These are phyloP conservation scores for Apostichopus californicus DNA, from an alignment of 35 echinoderm and acorn worm species.

Conservation along the genomic window DNA sequence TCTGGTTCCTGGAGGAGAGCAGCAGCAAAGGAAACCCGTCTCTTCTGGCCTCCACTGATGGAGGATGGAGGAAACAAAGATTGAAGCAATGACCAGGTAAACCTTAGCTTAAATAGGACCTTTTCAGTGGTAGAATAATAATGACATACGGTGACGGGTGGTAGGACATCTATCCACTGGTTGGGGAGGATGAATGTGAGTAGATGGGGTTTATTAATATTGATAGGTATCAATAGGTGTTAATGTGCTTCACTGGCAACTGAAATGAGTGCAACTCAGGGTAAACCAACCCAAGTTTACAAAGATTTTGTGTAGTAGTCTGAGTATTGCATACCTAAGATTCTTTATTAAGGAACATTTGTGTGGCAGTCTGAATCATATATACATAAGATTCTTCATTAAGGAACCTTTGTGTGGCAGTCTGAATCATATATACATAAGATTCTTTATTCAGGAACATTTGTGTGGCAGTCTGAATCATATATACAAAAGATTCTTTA, in stretches of 20 bases:
- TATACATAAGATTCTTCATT: neutral
- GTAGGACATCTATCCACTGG: too few species aligned
- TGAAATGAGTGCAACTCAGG: too few species aligned
- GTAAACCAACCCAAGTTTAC: too few species aligned
- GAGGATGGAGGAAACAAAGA: neutral
- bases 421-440: neutral
- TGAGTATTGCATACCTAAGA: neutral
- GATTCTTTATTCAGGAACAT: neutral
- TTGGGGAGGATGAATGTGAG: too few species aligned
- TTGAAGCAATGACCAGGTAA: neutral
- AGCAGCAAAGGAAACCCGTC: constrained; percentile 85
- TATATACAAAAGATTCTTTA: neutral
- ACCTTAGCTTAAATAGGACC: neutral
- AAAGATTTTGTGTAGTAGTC: neutral
- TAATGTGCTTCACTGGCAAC: too few species aligned
- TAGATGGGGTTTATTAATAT: too few species aligned
- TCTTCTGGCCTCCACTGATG: constrained; percentile 91
- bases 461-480: neutral
- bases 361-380: neutral
- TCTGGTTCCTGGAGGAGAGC: constrained; percentile 93
- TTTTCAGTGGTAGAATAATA: too few species aligned
- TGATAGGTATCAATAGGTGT: too few species aligned
- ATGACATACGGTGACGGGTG: too few species aligned
- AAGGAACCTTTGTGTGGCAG: neutral
- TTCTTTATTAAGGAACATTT: neutral